Percentiles rank a stretch among this genome's conserved stretches.
Evolutionary conservation across 2,888 invertebrate species (phyloP).

Genomic region (Caenorhabditis plicata): DNA sequence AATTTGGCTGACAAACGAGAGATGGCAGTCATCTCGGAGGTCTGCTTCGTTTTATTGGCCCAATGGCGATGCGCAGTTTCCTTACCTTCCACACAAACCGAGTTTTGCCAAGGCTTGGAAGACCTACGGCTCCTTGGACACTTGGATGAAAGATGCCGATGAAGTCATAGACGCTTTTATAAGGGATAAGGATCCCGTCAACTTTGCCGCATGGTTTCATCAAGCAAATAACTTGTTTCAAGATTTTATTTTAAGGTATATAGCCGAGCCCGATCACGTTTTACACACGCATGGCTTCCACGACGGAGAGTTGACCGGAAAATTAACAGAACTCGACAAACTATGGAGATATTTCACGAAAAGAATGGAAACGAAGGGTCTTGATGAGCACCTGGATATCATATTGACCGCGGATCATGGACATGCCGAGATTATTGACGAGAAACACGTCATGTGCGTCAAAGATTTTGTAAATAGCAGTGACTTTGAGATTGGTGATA

Average conservation of each 20-base stretch:
- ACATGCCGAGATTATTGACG: constrained; percentile 55
- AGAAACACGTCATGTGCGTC: constrained; percentile 49
- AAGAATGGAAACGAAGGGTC: constrained; percentile 33
- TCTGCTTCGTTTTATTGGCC: constrained; percentile 47
- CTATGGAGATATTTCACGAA: constrained; percentile 65
- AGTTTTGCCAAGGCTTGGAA: constrained; percentile 35
- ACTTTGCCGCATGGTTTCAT: constrained; percentile 67
- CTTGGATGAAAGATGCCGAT: constrained; percentile 61
- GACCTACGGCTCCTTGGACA: constrained; percentile 32
- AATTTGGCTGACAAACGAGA: constrained; percentile 43
- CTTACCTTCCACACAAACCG: constrained; percentile 27
- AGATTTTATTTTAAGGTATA: too few relatives aligned
- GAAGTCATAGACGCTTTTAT: constrained; percentile 51
- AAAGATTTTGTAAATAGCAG: constrained; percentile 35
- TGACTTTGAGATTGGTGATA: constrained; percentile 45
- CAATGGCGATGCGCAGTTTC: constrained; percentile 36
- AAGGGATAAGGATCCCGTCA: constrained; percentile 60
- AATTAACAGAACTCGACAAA: constrained; percentile 64
- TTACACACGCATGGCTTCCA: constrained; percentile 67
- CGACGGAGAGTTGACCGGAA: constrained; percentile 46
- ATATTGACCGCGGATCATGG: constrained; percentile 69
- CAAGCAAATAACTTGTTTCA: too few relatives aligned
- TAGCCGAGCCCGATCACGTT: constrained; percentile 66
- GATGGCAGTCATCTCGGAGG: constrained; percentile 20
- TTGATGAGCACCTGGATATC: constrained; percentile 65